Evolutionary conservation across 2,113 vertebrate species (phyloP).

Genomic region (Ptilorrhoa leucosticta): DNA sequence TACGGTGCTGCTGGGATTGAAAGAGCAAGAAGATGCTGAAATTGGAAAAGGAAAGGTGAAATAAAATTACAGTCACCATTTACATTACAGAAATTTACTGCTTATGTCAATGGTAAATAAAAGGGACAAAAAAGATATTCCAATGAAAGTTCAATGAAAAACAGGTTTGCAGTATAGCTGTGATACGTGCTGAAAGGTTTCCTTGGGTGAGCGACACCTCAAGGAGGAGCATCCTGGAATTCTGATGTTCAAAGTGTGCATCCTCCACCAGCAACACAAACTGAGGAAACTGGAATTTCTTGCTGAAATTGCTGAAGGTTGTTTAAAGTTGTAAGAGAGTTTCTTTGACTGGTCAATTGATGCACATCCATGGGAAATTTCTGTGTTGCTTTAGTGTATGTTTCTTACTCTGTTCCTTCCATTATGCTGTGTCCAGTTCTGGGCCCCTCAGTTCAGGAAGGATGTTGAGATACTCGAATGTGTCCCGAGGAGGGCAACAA

Average conservation of each 20-base stretch:
- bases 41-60: background rate
- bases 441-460: background rate
- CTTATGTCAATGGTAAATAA: background rate
- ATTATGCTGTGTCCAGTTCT: background rate
- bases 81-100: background rate
- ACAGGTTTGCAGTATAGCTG: background rate
- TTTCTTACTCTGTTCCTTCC: background rate
- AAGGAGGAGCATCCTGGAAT: background rate
- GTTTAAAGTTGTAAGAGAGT: background rate
- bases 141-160: background rate
- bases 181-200: background rate
- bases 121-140: background rate
- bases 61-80: background rate
- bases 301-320: background rate
- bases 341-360: background rate
- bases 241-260: background rate
- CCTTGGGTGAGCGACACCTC: background rate
- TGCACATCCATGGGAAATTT: background rate
- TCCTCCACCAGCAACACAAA: background rate
- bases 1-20: background rate
- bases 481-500: rapidly evolving
- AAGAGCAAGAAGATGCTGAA: background rate
- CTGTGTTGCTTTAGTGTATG: background rate
- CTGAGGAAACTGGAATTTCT: background rate
- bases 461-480: rapidly evolving